Percentiles rank a stretch among this genome's conserved stretches.
These are phyloP conservation scores for Pollenia griseotomentosa DNA, from an alignment of 2,888 invertebrate species.

Conservation along the genomic window DNA sequence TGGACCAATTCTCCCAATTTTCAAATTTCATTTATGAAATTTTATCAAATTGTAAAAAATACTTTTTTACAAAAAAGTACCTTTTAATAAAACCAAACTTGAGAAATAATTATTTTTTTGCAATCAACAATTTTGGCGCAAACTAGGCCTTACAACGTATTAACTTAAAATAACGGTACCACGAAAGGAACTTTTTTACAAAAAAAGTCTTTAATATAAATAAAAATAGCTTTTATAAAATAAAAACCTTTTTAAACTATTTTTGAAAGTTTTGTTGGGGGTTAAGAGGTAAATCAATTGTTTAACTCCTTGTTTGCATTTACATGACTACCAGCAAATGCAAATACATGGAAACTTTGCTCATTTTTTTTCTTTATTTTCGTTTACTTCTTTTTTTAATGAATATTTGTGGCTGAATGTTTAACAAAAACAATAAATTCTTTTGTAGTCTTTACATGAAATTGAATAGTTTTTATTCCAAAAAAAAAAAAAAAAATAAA, in stretches of 20 bases:
- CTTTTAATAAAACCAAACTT: too few relatives aligned
- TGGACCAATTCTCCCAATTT: too few relatives aligned
- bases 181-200: too few relatives aligned
- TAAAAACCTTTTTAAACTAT: neutral
- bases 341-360: neutral
- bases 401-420: constrained; percentile 18
- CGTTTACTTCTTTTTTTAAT: neutral
- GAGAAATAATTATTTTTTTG: too few relatives aligned
- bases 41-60: too few relatives aligned
- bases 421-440: constrained; percentile 7
- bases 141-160: too few relatives aligned
- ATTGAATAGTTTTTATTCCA: neutral
- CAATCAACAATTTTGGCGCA: too few relatives aligned
- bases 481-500: neutral
- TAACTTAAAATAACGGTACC: too few relatives aligned
- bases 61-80: too few relatives aligned
- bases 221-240: too few relatives aligned
- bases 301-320: constrained; percentile 6
- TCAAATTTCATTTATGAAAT: too few relatives aligned
- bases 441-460: neutral
- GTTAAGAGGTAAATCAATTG: neutral
- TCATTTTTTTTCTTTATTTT: neutral
- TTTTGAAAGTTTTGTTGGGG: neutral
- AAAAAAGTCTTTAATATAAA: too few relatives aligned
- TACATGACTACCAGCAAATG: neutral